Conservation (phyloP, 2,113 vertebrate species). For the Chlamydotis undulata region DNA sequence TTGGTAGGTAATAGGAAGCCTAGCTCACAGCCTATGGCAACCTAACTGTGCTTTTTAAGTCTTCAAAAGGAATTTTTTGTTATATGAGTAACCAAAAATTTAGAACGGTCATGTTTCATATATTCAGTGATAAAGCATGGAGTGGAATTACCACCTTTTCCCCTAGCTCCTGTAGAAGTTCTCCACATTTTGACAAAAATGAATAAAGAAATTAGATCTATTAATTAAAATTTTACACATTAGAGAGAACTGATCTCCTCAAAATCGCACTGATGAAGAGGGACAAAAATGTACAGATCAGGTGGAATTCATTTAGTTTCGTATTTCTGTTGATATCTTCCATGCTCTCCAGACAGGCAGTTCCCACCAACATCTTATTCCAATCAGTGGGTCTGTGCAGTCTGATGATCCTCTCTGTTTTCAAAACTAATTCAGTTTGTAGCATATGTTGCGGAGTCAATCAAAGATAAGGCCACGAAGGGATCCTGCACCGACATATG, state of each 20-base stretch:
- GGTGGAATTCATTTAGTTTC: neutral
- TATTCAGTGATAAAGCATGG: neutral
- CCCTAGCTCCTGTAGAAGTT: neutral
- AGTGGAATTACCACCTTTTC: neutral
- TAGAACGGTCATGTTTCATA: neutral
- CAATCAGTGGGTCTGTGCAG: neutral
- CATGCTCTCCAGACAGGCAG: neutral
- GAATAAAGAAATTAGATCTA: neutral
- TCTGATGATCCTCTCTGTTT: constrained; percentile 18
- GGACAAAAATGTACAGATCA: neutral
- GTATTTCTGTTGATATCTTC: neutral
- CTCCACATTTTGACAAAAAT: neutral
- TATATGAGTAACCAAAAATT: neutral
- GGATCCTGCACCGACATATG: constrained; percentile 3
- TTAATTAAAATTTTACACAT: neutral
- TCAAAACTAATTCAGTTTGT: constrained; percentile 31
- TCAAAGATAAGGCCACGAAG: constrained; percentile 24
- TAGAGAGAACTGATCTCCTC: neutral
- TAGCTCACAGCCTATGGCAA: neutral
- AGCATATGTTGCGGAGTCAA: neutral
- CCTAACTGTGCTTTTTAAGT: neutral
- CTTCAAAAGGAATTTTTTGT: neutral
- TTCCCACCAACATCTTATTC: neutral
- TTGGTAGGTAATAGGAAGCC: neutral
- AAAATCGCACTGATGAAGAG: neutral